Base-by-base conservation (phyloP, 2,888 invertebrate genomes). In the Euzophera pinguis region DNA sequence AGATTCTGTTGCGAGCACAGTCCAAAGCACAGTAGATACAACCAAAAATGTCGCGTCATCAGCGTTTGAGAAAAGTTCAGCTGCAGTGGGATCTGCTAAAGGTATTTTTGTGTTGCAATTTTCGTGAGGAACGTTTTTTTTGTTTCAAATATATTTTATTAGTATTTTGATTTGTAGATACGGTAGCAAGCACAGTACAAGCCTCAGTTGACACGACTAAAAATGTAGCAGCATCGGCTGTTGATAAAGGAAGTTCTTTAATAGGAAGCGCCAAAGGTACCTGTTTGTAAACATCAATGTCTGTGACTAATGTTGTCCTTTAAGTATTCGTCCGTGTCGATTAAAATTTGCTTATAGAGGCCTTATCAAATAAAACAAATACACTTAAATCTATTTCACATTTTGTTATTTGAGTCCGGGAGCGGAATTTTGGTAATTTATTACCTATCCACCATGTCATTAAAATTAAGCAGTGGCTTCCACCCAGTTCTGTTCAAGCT, bases 1-100 rank as follows among this genome's bases (percentile, higher is more conserved):
- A 81, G 81, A 80, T 57, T 72, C 77, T 1, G 71, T 80, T 56
- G 57, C 73, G 41, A 75, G 64, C 52, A 76, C 79, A 27, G 68
- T 67, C 14, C 60, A 69, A 47, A 57, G 65, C 29, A 73, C 76
- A 22, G 71, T 83, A 62, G 80, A 77, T 56, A 74, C 77, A 8
- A 75, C 78, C 13, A 80, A 77, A 61, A 76, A 68, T 61, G 66
- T 68, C 29, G 73, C 81, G 4, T 65, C 75, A 10, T 62, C 78
- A 13, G 76, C 73, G 47, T 62, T 74, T 54, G 78, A 78, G 42
- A 79, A 79, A 47, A 73, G 82, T 42, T 62, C 72, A 52, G 66
- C 73, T 16, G 57, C 78, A 35, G 71, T 75, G 52, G 74, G 71
- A 55, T 65, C 64, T 22, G 74, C 75, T 56, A 78, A 74, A 78